Evolutionary conservation across 2,113 vertebrate species (phyloP), one percentile per base, ranked within the genome.

Genomic region (Patagioenas fasciata): DNA sequence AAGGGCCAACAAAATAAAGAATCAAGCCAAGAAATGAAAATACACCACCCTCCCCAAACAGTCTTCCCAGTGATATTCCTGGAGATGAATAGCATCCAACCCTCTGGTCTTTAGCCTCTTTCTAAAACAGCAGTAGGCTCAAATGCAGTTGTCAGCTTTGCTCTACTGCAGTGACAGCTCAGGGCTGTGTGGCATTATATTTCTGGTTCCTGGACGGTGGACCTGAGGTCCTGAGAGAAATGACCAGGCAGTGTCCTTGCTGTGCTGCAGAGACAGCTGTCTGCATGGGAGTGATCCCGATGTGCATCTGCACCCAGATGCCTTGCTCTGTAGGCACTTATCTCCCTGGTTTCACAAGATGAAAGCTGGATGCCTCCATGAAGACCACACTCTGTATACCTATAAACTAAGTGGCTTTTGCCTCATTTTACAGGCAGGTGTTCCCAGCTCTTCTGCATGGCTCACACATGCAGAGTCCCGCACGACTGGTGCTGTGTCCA

Each of bases 111-210:
- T 58, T 54, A 38, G 11, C 32, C 18, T 71, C 44, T 38, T 2
- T 70, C 40, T 84, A 74, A 78, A 92, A 70, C 51, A 80, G 15
- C 56, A 38, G 13, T 15, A 67, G 38, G 38, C 48, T 88, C 56
- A 91, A 90, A 65, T 4, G 4, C 88, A 86, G 64, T 71, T 88
- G 69, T 92, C 56, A 94, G 48, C 10, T 83, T 96, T 88, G 56
- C 42, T 88, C 51, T 80, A 32, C 54, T 93, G 19, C 58, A 64
- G 34, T 90, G 85, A 90, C 81, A 93, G 72, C 29, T 78, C 56
- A 20, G 31, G 38, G 56, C 58, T 64, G 44, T 10, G 18, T 60
- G 47, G 61, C 65, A 78, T 85, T 56, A 1, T 62, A 67, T 93
- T 94, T 88, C 90, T 88, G 64, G 53, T 74, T 93, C 60, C 80